Base-by-base conservation (phyloP, 92 coral and sea anemone species). In the Hydrozoanthus gracilis region DNA sequence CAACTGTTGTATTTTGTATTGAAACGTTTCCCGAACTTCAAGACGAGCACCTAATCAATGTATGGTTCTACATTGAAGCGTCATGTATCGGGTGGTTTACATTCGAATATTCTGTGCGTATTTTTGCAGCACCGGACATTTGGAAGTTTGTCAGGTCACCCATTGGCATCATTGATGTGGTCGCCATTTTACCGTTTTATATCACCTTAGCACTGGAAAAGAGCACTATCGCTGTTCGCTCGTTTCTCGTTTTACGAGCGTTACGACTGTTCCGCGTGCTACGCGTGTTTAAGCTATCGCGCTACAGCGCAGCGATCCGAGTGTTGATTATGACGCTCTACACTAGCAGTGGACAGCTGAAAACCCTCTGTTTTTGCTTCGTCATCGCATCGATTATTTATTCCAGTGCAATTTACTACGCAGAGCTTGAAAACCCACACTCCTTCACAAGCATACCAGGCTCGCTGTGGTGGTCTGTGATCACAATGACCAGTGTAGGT, bases 401-500 rank as follows among this genome's bases (percentile, higher is more conserved):
- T 78, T 96, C 99, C 11, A 95, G 99, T 69, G 98, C 98, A 0
- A 96, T 96, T 35, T 96, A 78, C 69, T 96, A 95, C 80, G 99
- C 95, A 48, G 98, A 68, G 44, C 10, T 68, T 27, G 73, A 95
- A 67, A 87, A 87, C 11, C 67, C 58, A 44, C 82, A 89, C 8
- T 90, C 88, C 46, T 89, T 93, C 74, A 88, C 95, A 46, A 96
- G 99, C 78, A 96, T 96, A 62, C 99, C 99, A 50, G 95, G 91
- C 77, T 89, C 99, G 14, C 93, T 96, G 79, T 96, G 99, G 99
- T 96, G 99, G 98, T 91, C 94, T 6, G 87, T 96, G 10, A 95
- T 96, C 61, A 96, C 99, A 8, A 96, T 96, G 99, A 96, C 99
- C 4, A 92, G 97, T 44, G 99, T 96, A 4, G 99, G 99, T 0